These are phyloP conservation scores for Drosophila borborema DNA, from an alignment of 2,888 invertebrate species.

Conservation along the genomic window DNA sequence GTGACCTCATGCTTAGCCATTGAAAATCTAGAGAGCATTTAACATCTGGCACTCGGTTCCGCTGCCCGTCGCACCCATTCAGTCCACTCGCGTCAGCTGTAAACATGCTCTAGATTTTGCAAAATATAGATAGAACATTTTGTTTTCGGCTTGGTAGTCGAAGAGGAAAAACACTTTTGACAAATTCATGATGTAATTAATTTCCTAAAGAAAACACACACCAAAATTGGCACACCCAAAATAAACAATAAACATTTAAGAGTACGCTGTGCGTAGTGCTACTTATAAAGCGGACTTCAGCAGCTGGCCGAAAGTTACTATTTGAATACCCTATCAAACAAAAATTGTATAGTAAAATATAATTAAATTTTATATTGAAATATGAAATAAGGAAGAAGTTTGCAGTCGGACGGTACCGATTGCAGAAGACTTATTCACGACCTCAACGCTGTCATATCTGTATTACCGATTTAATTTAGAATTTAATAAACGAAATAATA, in stretches of 20 bases:
- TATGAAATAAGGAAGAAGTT: no score
- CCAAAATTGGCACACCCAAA: constrained; percentile 72
- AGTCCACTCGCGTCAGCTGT: constrained; percentile 6
- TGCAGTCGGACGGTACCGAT: no score
- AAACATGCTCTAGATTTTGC: constrained; percentile 40
- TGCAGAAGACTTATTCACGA: no score
- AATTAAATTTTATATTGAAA: background rate
- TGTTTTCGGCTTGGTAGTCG: constrained; percentile 13
- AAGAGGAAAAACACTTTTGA: constrained; percentile 56
- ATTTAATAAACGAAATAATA: no score
- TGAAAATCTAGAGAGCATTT: constrained; percentile 40
- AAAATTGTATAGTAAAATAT: background rate
- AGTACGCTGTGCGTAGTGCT: constrained; percentile 37
- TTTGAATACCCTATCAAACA: constrained; percentile 26
- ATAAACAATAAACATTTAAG: constrained; percentile 71
- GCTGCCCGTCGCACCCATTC: no score
- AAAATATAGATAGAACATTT: constrained; percentile 20
- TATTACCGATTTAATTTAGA: no score
- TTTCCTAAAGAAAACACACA: constrained; percentile 50
- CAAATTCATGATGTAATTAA: constrained; percentile 78
- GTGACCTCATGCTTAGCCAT: constrained; percentile 65
- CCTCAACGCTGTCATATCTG: no score
- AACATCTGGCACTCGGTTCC: constrained; percentile 58
- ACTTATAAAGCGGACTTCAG: constrained; percentile 34
- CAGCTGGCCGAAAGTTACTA: constrained; percentile 10